These are phyloP conservation scores for Sialia sialis DNA, from an alignment of 2,113 vertebrate species.

Conservation along the genomic window DNA sequence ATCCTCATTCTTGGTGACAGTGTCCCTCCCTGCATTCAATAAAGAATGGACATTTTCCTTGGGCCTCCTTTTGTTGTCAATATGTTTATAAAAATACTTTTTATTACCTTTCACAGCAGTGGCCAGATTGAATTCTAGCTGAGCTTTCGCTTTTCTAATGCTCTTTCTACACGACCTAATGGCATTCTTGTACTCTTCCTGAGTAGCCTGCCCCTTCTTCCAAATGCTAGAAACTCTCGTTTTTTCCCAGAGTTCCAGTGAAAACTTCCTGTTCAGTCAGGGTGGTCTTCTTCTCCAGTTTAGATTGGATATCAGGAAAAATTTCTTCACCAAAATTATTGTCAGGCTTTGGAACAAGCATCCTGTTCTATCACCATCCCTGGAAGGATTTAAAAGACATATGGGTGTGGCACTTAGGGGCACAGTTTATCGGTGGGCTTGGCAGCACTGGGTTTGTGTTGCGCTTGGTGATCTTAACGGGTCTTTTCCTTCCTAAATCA, in stretches of 20 bases:
- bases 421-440: neutral
- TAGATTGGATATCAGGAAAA: neutral
- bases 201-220: neutral
- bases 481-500: neutral
- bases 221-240: neutral
- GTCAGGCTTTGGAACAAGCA: neutral
- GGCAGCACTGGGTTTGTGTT: neutral
- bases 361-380: neutral
- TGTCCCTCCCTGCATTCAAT: neutral
- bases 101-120: neutral
- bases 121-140: neutral
- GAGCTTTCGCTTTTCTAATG: neutral
- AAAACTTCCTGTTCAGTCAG: neutral
- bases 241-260: neutral
- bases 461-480: neutral
- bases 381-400: neutral
- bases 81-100: neutral
- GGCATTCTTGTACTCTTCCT: neutral
- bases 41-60: neutral
- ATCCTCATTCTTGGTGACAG: neutral
- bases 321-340: neutral
- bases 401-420: neutral
- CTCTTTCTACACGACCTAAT: neutral
- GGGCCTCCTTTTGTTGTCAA: neutral
- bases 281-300: neutral